Evolutionary conservation across 2,888 invertebrate species (phyloP).

Genomic region (Andrena haemorrhoa): DNA sequence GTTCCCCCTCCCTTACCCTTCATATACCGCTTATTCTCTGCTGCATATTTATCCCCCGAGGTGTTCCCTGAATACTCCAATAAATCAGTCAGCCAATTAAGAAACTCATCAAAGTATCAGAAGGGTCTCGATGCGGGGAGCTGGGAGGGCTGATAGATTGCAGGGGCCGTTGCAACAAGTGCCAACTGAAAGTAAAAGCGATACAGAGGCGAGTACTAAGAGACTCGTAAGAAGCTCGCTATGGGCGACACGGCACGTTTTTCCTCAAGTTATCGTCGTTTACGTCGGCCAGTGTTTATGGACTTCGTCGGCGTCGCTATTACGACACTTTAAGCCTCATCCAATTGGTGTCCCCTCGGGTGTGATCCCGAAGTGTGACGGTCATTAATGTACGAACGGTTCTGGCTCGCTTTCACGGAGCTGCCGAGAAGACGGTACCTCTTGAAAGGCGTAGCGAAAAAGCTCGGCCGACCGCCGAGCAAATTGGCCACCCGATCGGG

Average conservation of each 20-base stretch:
- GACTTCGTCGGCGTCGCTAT: constrained; percentile 72
- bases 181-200: constrained; percentile 22
- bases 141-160: constrained; percentile 1
- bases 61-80: background rate
- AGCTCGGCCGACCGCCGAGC: constrained; percentile 50
- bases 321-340: constrained; percentile 76
- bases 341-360: constrained; percentile 53
- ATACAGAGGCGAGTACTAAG: constrained; percentile 27
- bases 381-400: constrained; percentile 73
- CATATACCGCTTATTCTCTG: too few species aligned
- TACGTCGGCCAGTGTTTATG: constrained; percentile 75
- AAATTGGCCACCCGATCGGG: constrained; percentile 65
- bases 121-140: background rate
- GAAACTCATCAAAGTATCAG: constrained; percentile 20
- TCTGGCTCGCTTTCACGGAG: constrained; percentile 58
- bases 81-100: constrained; percentile 9
- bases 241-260: constrained; percentile 55
- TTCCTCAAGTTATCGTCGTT: constrained; percentile 66
- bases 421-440: constrained; percentile 44
- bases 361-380: constrained; percentile 70
- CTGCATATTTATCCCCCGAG: background rate
- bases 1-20: too few species aligned
- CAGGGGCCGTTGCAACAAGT: constrained; percentile 28
- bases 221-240: constrained; percentile 53
- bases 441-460: constrained; percentile 60